These are phyloP conservation scores for Vulpes vulpes DNA, from an alignment of 2,113 vertebrate genomes.

Conservation along the genomic window DNA sequence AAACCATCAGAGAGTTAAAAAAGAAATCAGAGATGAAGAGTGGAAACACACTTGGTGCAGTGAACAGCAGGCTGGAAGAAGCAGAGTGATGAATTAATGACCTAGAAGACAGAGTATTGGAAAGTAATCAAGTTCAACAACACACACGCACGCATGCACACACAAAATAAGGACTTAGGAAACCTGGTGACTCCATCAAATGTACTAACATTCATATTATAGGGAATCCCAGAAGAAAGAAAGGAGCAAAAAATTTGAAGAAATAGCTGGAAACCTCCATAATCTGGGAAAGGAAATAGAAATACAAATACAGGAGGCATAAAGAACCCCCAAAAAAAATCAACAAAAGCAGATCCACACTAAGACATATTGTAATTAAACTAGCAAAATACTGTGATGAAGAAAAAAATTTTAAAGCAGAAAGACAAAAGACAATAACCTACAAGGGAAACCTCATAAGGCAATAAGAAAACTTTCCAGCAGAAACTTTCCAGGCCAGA, in stretches of 20 bases:
- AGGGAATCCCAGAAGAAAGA: background rate
- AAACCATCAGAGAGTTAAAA: background rate
- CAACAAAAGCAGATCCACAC: background rate
- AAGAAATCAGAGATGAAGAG: background rate
- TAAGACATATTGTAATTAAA: background rate
- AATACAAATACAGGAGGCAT: background rate
- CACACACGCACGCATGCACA: too few species aligned
- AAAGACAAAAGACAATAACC: background rate
- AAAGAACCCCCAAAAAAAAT: background rate
- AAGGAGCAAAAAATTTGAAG: background rate
- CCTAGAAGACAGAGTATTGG: background rate
- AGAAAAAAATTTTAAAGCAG: background rate
- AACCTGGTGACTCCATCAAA: background rate
- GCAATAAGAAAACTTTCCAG: background rate
- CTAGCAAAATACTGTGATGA: background rate
- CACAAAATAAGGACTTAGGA: background rate
- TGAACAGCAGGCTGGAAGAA: background rate
- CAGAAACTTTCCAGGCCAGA: background rate
- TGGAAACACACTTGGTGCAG: background rate
- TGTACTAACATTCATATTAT: background rate
- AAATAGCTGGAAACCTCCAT: background rate
- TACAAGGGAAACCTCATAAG: background rate
- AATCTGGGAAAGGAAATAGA: background rate
- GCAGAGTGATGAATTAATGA: background rate
- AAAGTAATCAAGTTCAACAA: background rate